Base-by-base conservation (phyloP, 2,113 vertebrate genomes). In the Microtus richardsoni region DNA sequence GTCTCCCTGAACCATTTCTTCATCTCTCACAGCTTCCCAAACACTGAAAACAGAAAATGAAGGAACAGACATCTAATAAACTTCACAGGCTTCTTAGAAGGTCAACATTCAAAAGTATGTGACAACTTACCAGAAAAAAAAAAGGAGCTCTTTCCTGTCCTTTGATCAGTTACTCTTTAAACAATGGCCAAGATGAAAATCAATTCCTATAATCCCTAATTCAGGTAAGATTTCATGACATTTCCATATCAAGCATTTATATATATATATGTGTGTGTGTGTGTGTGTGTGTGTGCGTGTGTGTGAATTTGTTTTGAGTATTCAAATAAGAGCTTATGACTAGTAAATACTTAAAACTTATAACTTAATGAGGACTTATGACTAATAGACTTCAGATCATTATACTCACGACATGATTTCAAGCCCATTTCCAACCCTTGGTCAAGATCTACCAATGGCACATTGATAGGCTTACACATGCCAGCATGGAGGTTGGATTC, bases 281-380 rank as follows among this genome's bases (percentile, higher is more conserved):
- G n/a, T n/a, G n/a, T n/a, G n/a, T n/a, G n/a, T n/a, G n/a, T n/a
- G n/a, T n/a, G n/a, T n/a, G n/a, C n/a, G n/a, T n/a, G n/a, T n/a
- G n/a, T n/a, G n/a, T n/a, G n/a, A 92, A 83, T 24, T 95, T 1
- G 11, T 68, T 95, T 84, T 91, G 28, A 89, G 10, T 73, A 26
- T 80, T 36, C 19, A 39, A 33, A 75, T 71, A 83, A 83, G 26
- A 41, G 77, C 10, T 26, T 83, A 73, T 39, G 22, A 73, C 70
- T 41, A 33, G 79, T 60, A 83, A 79, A 28, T 5, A 68, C 33
- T 68, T 68, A 68, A 12, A 39, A 80, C 9, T 10, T 86, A n/a
- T 73, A 36, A 17, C 33, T 70, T 17, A 82, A 82, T 64, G 74
- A 83, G 36, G 47, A 80, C 10, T 26, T 89, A 73, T 64, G 54